phyloP scores from a whole-genome alignment of 2,888 invertebrate genomes.

The Dromius quadrimaculatus region DNA sequence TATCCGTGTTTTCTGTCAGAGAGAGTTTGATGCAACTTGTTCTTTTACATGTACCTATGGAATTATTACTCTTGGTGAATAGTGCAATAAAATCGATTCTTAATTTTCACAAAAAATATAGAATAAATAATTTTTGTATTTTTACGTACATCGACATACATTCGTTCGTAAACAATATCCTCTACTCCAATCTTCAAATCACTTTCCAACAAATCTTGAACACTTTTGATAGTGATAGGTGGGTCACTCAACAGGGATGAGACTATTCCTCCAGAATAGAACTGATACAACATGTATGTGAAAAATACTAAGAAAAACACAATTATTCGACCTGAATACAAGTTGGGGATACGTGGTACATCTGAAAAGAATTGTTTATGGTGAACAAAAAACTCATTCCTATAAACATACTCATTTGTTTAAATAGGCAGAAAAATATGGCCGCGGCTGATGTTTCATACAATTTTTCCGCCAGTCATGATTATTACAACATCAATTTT shows the following conservation, averaged over 20 bases:
- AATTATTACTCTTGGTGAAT: slow-evolving; percentile 16
- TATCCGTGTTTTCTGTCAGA: too few relatives aligned
- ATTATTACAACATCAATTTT: too few relatives aligned
- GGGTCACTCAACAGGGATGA: slow-evolving; percentile 74
- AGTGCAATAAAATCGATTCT: not conserved
- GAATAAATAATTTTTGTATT: too few relatives aligned
- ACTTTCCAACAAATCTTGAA: slow-evolving; percentile 72
- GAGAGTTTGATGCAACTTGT: too few relatives aligned
- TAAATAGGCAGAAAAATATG: too few relatives aligned
- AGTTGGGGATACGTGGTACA: slow-evolving; percentile 39
- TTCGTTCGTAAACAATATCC: slow-evolving; percentile 73
- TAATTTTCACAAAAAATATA: slow-evolving; percentile 6
- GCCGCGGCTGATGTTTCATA: too few relatives aligned
- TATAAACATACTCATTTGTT: too few relatives aligned
- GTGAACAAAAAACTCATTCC: too few relatives aligned
- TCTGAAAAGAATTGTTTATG: too few relatives aligned
- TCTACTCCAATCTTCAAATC: slow-evolving; percentile 73
- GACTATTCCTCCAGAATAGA: slow-evolving; percentile 78
- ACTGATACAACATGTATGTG: slow-evolving; percentile 75
- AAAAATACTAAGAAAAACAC: slow-evolving; percentile 63
- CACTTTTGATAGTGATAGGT: slow-evolving; percentile 72
- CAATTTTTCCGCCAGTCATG: too few relatives aligned
- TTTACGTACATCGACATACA: slow-evolving; percentile 72
- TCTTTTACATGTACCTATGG: too few relatives aligned
- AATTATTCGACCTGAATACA: slow-evolving; percentile 46